Percentiles rank a stretch among this genome's conserved stretches.
phyloP scores from a whole-genome alignment of 2,888 invertebrate genomes.

The Nemurella pictetii region DNA sequence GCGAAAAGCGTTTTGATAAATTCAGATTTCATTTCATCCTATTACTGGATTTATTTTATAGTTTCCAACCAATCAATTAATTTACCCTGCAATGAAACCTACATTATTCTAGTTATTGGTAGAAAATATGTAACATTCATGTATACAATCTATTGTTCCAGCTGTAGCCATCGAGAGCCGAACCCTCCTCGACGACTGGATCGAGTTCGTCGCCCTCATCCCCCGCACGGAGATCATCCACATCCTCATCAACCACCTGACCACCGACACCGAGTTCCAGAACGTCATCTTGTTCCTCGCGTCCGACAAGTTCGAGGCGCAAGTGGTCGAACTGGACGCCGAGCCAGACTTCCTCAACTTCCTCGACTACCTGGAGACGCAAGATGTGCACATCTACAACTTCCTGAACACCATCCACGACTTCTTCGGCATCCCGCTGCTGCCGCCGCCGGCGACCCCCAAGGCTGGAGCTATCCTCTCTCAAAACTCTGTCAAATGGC shows the following conservation, averaged over 20 bases:
- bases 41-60: no score
- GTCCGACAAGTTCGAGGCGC: conserved; percentile 18
- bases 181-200: conserved; percentile 7
- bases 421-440: neutral
- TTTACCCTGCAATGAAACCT: no score
- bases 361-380: conserved; percentile 23
- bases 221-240: neutral
- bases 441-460: neutral
- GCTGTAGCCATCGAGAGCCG: conserved; percentile 1
- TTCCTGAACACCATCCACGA: conserved; percentile 20
- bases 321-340: conserved; percentile 10
- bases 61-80: no score
- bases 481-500: neutral
- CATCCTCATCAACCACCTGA: conserved; percentile 17
- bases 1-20: no score
- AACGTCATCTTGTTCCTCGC: neutral
- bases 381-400: conserved; percentile 1
- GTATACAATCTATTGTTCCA: neutral
- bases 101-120: no score
- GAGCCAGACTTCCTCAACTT: conserved; percentile 13
- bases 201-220: conserved; percentile 7
- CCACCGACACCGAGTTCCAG: conserved; percentile 14
- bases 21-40: no score
- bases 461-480: neutral
- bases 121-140: no score